Percentiles rank a stretch among this genome's conserved stretches.
These are phyloP conservation scores for Pipa parva DNA, from an alignment of 2,113 vertebrate genomes.

Conservation along the genomic window DNA sequence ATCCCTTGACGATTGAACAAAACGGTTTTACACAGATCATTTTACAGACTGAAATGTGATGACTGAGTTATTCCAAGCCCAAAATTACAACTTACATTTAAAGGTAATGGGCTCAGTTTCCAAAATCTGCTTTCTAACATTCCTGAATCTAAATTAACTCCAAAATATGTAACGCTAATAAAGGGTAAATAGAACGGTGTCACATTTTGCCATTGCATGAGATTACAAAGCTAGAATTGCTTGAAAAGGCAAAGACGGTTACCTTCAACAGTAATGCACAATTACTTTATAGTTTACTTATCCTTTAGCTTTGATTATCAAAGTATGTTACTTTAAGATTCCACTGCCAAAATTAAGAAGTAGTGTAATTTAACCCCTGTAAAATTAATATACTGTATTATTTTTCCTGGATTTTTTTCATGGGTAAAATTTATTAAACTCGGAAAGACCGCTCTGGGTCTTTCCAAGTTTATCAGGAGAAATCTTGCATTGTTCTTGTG, in stretches of 20 bases:
- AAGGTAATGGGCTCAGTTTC: constrained; percentile 69
- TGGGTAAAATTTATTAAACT: too few species aligned
- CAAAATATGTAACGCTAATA: constrained; percentile 66
- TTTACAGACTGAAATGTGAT: constrained; percentile 74
- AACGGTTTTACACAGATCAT: constrained; percentile 75
- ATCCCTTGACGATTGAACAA: constrained; percentile 78
- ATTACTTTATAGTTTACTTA: not conserved
- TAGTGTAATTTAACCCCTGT: too few species aligned
- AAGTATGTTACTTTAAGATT: not conserved
- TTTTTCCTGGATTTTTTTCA: too few species aligned
- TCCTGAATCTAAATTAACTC: constrained; percentile 72
- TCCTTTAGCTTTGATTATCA: not conserved
- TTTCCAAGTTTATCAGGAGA: too few species aligned
- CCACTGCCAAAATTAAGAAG: not conserved
- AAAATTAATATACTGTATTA: too few species aligned
- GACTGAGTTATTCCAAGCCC: constrained; percentile 75
- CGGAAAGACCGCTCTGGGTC: too few species aligned
- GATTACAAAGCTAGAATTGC: not conserved
- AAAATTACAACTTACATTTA: constrained; percentile 75
- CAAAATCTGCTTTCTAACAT: constrained; percentile 74
- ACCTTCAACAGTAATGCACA: not conserved
- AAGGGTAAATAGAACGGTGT: constrained; percentile 74
- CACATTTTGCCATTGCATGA: constrained; percentile 45
- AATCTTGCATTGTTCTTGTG: too few species aligned
- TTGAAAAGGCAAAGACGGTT: not conserved